Base-by-base conservation (phyloP, 2,888 invertebrate genomes). In the Leucophenga montana region DNA sequence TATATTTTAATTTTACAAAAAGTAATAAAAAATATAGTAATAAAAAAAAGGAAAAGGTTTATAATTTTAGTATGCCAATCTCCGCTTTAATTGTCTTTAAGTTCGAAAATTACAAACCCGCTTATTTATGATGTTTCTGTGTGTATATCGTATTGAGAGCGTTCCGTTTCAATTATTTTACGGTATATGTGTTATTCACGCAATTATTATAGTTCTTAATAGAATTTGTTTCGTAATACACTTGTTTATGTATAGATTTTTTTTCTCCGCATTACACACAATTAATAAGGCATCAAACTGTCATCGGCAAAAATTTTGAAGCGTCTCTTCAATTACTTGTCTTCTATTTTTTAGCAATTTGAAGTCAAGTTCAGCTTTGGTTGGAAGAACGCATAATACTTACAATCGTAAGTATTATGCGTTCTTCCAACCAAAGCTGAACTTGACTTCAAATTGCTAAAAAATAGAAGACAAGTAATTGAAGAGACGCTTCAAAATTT, bases 1-100 rank as follows among this genome's bases (percentile, higher is more conserved):
- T 67, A 71, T 53, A 50, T 44, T 62, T 62, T 62, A 72, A 72
- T 68, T 68, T 50, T 67, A 50, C 67, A 70, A 67, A 71, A 69
- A 71, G 39, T 27, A 54, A 31, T 3, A 31, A 59, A 59, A 33
- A 16, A 33, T 33, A 31, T 59, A 33, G 16, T 33, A 27, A 27
- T 54, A 54, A 22, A 5, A 39, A 39, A 39, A 39, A 39, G 8
- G 39, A 39, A 53, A 6, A 20, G 0, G 53, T 39, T 8, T 39
- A 27, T 27, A 4, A 27, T 27, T 48, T 14, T 5, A n/a, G 18
- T 56, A 56, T 56, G 56, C 56, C 56, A 56, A 56, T 13, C 27
- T 2, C 22, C 14, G 56, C 13, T 56, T n/a, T 50, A 50, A 5
- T 50, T n/a, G 6, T 50, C 18, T 8, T 22, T 56, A 3, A 1